Evolutionary conservation across 2,797 vertebrate species (phyloP).

Genomic region (Pristis pectinata): DNA sequence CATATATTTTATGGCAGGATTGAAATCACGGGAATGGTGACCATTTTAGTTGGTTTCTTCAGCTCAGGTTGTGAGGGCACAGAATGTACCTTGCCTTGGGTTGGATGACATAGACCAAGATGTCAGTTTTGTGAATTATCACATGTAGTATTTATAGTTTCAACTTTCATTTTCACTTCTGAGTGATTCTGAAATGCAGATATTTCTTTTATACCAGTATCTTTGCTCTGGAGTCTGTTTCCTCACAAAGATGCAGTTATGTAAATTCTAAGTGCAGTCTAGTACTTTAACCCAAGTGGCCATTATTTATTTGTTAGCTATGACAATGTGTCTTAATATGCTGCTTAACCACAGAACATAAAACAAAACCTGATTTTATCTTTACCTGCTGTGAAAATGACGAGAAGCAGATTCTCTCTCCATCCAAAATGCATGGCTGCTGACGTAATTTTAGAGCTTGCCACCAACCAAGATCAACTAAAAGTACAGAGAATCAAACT

Average conservation of each 20-base stretch:
- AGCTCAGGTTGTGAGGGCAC: neutral
- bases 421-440: neutral
- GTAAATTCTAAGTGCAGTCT: neutral
- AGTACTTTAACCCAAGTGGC: neutral
- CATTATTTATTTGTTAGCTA: neutral
- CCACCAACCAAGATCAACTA: neutral
- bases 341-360: neutral
- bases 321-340: neutral
- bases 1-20: neutral
- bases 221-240: neutral
- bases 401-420: neutral
- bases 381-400: neutral
- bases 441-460: neutral
- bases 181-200: neutral
- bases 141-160: neutral
- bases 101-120: neutral
- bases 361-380: neutral
- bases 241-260: neutral
- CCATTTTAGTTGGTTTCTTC: neutral
- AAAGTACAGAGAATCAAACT: neutral
- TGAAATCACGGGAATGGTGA: too few species aligned
- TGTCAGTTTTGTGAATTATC: neutral
- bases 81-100: too few species aligned
- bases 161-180: neutral
- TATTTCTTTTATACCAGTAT: neutral